Conservation (phyloP, 2,797 vertebrate genomes). For the Macrochelys suwanniensis region DNA sequence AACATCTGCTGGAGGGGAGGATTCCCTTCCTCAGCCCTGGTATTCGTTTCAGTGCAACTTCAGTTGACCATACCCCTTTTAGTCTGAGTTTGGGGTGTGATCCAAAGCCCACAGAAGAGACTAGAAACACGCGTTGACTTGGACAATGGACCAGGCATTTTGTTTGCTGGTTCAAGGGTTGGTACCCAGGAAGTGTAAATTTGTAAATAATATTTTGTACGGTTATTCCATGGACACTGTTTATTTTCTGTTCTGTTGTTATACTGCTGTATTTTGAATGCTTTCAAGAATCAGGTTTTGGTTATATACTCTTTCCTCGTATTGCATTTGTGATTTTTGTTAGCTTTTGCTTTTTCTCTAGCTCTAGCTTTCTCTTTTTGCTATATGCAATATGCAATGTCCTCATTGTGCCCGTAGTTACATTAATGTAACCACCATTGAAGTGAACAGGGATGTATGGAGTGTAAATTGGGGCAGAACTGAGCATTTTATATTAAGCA, state of each 20-base stretch:
- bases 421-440: slow-evolving; percentile 48
- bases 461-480: slow-evolving; percentile 34
- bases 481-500: slow-evolving; percentile 15
- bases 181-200: background rate
- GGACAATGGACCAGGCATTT: background rate
- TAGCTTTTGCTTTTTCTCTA: slow-evolving; percentile 31
- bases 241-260: slow-evolving; percentile 45
- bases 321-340: slow-evolving; percentile 4
- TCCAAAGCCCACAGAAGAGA: slow-evolving; percentile 3
- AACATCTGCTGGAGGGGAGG: background rate
- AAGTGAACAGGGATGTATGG: slow-evolving; percentile 46
- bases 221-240: slow-evolving; percentile 38
- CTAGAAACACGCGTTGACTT: background rate
- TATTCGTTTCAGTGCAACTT: background rate
- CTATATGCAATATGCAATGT: background rate
- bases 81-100: background rate
- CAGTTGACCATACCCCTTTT: background rate
- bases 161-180: background rate
- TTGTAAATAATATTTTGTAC: slow-evolving; percentile 9
- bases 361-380: slow-evolving; percentile 9
- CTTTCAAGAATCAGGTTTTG: slow-evolving; percentile 8
- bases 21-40: background rate
- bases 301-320: slow-evolving; percentile 35
- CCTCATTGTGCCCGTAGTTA: slow-evolving; percentile 42
- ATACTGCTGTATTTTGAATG: slow-evolving; percentile 4